A percentile compares a stretch with the other conserved stretches of the same genome.
phyloP scores from a whole-genome alignment of 2,888 invertebrate species.

The Periphyllus acericola region DNA sequence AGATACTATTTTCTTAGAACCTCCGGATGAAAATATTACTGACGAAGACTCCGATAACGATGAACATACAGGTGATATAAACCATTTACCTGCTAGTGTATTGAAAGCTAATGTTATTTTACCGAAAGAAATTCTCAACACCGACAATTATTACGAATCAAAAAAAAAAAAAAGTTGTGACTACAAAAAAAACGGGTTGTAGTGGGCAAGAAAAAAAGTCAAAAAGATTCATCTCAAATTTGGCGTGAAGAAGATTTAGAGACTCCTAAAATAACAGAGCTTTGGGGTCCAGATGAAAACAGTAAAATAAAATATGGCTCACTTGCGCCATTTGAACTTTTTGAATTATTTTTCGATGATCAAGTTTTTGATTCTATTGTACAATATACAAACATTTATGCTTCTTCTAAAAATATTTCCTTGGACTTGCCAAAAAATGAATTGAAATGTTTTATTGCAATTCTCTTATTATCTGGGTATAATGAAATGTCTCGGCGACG shows the following conservation, averaged over 20 bases:
- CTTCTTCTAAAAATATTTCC: conserved; percentile 29
- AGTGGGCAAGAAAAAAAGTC: conserved; percentile 28
- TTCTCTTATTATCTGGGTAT: no score
- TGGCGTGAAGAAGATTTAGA: conserved; percentile 26
- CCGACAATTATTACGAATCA: not conserved
- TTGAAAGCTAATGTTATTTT: conserved; percentile 39
- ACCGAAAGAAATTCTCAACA: conserved; percentile 12
- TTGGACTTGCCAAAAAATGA: conserved; percentile 25
- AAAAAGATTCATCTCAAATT: not conserved
- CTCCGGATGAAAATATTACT: conserved; percentile 24
- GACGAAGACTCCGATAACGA: conserved; percentile 32
- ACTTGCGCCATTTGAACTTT: conserved; percentile 29
- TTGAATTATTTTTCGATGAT: conserved; percentile 18
- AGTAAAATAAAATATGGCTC: conserved; percentile 18
- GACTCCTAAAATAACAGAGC: conserved; percentile 28
- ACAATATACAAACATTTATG: conserved; percentile 20
- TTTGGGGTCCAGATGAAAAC: conserved; percentile 21
- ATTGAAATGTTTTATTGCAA: conserved; percentile 23
- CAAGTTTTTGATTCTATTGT: conserved; percentile 22
- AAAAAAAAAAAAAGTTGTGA: conserved; percentile 25
- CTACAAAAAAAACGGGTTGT: not conserved
- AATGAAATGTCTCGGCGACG: conserved; percentile 32
- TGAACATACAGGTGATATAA: conserved; percentile 37
- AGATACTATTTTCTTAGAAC: conserved; percentile 36
- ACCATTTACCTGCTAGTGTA: conserved; percentile 31